These are phyloP conservation scores for Notarius lentiginosus DNA, from an alignment of 2,113 vertebrate genomes.

Conservation along the genomic window DNA sequence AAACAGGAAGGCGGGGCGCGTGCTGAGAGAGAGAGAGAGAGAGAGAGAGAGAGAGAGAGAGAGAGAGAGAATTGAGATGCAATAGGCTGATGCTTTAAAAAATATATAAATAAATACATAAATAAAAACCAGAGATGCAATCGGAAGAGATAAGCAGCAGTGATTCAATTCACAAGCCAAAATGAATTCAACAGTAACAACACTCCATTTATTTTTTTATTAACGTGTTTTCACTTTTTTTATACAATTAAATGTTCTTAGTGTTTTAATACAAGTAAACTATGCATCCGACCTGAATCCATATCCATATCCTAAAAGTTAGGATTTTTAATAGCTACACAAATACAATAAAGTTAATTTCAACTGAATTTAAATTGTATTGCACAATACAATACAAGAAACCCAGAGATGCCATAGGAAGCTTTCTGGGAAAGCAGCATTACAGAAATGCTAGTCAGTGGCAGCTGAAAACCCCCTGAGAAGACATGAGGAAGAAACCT, in stretches of 20 bases:
- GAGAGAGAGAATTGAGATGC: not conserved
- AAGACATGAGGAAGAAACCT: not conserved
- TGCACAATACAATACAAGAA: too few relatives aligned
- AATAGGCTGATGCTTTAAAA: not conserved
- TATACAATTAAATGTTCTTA: not conserved
- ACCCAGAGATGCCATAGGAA: too few relatives aligned
- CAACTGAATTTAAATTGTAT: too few relatives aligned
- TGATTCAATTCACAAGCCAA: not conserved
- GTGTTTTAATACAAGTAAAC: too few relatives aligned
- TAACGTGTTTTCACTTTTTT: not conserved
- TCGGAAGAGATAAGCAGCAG: not conserved
- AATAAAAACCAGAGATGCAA: not conserved
- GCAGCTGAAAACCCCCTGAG: not conserved
- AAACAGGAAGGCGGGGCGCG: slow-evolving; percentile 52
- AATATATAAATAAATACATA: not conserved
- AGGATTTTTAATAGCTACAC: not conserved
- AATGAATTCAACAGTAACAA: not conserved
- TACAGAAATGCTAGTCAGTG: not conserved
- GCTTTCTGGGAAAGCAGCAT: too few relatives aligned
- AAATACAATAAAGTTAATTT: not conserved
- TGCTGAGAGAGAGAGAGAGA: not conserved
- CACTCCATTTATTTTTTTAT: not conserved
- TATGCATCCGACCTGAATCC: too few relatives aligned
- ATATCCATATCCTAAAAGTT: too few relatives aligned
- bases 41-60: slow-evolving; percentile 1